phyloP scores from a whole-genome alignment of 2,113 vertebrate species.

The Silurus asotus region DNA sequence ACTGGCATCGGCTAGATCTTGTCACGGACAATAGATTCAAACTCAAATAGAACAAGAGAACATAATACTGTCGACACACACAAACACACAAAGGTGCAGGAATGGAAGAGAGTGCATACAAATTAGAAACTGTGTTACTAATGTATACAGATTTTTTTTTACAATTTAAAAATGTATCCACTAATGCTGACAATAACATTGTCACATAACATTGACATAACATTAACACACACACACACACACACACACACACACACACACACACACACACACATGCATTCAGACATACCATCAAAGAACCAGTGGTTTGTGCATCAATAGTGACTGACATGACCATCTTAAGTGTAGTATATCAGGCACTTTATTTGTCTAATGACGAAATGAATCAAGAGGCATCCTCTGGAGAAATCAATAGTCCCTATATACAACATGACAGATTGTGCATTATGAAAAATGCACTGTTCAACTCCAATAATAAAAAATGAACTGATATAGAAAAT shows the following conservation, averaged over 20 bases:
- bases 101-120: slow-evolving; percentile 44
- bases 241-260: neutral
- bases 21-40: neutral
- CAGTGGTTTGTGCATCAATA: slow-evolving; percentile 61
- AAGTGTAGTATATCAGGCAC: slow-evolving; percentile 61
- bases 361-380: slow-evolving; percentile 63
- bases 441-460: neutral
- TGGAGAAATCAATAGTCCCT: slow-evolving; percentile 61
- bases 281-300: slow-evolving; percentile 32
- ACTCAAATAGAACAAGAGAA: slow-evolving; percentile 4
- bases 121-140: neutral
- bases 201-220: neutral
- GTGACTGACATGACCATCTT: slow-evolving; percentile 55
- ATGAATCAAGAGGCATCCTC: slow-evolving; percentile 63
- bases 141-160: slow-evolving; percentile 11
- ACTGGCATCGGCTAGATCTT: slow-evolving; percentile 2
- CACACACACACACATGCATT: neutral
- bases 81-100: slow-evolving; percentile 19
- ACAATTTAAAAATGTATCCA: slow-evolving; percentile 23
- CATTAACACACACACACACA: no score
- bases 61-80: neutral
- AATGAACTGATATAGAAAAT: neutral
- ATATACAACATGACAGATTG: neutral
- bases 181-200: slow-evolving; percentile 1
- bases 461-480: neutral